Conservation (phyloP, 2,797 vertebrate genomes). For the Hippopotamyrus pictus region DNA sequence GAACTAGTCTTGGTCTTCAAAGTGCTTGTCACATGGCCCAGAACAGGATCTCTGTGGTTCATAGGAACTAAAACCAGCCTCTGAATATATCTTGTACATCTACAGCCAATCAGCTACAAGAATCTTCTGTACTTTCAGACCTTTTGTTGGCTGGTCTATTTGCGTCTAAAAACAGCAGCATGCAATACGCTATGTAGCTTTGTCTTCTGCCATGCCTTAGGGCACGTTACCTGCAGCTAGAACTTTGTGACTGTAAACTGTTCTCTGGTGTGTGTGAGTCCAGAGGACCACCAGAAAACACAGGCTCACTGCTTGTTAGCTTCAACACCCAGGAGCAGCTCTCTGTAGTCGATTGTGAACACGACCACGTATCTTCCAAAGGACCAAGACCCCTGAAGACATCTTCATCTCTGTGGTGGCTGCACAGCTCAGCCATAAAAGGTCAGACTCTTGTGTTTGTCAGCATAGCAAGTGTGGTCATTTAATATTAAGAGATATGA, state of each 20-base stretch:
- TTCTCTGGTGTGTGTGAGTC: neutral
- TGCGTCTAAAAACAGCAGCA: neutral
- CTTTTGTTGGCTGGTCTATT: neutral
- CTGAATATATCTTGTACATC: constrained; percentile 58
- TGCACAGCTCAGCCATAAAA: neutral
- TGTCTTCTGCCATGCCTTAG: neutral
- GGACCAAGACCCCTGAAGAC: neutral
- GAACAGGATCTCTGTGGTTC: constrained; percentile 72
- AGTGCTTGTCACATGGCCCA: constrained; percentile 53
- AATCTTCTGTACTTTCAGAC: neutral
- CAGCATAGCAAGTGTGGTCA: neutral
- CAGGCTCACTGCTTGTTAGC: neutral
- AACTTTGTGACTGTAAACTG: neutral
- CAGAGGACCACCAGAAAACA: neutral
- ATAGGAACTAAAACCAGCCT: constrained; percentile 60
- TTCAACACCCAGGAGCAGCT: neutral
- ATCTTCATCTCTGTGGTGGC: neutral
- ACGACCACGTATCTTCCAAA: neutral
- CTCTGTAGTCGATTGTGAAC: neutral
- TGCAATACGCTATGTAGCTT: neutral
- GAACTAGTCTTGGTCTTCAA: neutral
- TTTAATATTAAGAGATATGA: neutral
- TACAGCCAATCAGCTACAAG: constrained; percentile 69
- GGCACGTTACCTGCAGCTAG: neutral
- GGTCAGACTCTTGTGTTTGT: neutral